Evolutionary conservation across 2,113 vertebrate species (phyloP).

Genomic region (Tympanuchus pallidicinctus): DNA sequence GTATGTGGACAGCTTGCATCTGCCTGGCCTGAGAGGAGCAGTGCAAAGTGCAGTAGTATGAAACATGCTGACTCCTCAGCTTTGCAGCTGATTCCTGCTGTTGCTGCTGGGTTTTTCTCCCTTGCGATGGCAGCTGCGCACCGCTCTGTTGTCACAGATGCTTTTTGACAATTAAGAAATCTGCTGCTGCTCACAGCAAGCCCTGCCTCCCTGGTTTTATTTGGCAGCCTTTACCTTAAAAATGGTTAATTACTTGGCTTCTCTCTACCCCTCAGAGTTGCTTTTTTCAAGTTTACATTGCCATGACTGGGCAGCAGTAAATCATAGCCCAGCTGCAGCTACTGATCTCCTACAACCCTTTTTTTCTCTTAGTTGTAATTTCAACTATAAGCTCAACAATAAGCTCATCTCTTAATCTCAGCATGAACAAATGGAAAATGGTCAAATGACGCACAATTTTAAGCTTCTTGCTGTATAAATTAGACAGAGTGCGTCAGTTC

Average conservation of each 20-base stretch:
- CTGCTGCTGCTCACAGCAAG: neutral
- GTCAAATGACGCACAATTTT: slow-evolving; percentile 77
- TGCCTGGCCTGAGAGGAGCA: accelerated
- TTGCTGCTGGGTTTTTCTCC: neutral
- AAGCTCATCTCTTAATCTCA: slow-evolving; percentile 76
- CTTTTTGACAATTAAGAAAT: neutral
- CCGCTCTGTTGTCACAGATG: neutral
- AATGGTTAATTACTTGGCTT: slow-evolving; percentile 38
- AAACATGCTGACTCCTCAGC: slow-evolving; percentile 1
- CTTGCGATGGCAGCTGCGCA: neutral
- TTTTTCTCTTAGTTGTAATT: slow-evolving; percentile 70
- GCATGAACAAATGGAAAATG: slow-evolving; percentile 76
- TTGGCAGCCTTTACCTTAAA: neutral
- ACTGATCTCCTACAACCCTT: slow-evolving; percentile 58
- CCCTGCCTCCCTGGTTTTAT: neutral
- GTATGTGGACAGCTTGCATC: neutral
- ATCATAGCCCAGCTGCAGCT: slow-evolving; percentile 62
- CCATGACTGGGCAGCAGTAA: slow-evolving; percentile 34
- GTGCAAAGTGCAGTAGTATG: accelerated
- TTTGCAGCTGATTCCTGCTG: neutral
- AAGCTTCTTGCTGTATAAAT: slow-evolving; percentile 75
- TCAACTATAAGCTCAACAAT: slow-evolving; percentile 73
- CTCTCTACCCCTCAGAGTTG: neutral
- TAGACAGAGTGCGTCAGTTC: slow-evolving; percentile 73
- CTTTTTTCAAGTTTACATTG: slow-evolving; percentile 46